phyloP scores from a whole-genome alignment of 2,113 vertebrate genomes.

The cat (Felis catus) region DNA sequence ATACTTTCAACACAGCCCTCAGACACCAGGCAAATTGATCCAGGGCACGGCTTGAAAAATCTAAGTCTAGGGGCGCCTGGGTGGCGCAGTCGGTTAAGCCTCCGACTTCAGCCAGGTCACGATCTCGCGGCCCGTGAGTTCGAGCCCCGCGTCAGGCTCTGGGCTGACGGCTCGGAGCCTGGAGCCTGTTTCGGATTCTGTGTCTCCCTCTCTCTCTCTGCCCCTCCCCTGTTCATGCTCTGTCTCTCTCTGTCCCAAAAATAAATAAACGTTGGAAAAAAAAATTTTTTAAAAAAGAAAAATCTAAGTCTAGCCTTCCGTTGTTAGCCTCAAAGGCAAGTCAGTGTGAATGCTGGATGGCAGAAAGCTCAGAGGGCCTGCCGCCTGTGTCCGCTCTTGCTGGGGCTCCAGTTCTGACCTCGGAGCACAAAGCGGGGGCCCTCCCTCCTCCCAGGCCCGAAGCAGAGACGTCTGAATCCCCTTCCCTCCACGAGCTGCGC shows the following conservation, averaged over 20 bases:
- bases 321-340: conserved; percentile 47
- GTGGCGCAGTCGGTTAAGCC: too few species aligned
- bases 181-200: too few species aligned
- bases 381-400: background rate
- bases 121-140: too few species aligned
- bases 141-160: too few species aligned
- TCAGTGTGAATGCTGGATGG: background rate
- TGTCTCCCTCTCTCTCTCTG: too few species aligned
- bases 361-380: conserved; percentile 3
- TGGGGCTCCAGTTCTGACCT: conserved; percentile 32
- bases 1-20: conserved; percentile 46
- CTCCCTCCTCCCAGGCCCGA: background rate
- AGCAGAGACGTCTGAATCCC: background rate
- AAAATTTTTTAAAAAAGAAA: too few species aligned
- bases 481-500: background rate
- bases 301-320: conserved; percentile 20
- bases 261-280: too few species aligned
- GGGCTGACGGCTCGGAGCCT: too few species aligned
- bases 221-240: too few species aligned
- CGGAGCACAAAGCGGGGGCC: conserved; percentile 33
- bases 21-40: conserved; percentile 22
- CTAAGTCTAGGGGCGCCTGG: too few species aligned
- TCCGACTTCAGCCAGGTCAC: too few species aligned
- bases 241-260: too few species aligned
- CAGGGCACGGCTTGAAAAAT: conserved; percentile 39